Evolutionary conservation across 2,797 vertebrate genomes (phyloP).

Genomic region (Phoxinus dragarum): DNA sequence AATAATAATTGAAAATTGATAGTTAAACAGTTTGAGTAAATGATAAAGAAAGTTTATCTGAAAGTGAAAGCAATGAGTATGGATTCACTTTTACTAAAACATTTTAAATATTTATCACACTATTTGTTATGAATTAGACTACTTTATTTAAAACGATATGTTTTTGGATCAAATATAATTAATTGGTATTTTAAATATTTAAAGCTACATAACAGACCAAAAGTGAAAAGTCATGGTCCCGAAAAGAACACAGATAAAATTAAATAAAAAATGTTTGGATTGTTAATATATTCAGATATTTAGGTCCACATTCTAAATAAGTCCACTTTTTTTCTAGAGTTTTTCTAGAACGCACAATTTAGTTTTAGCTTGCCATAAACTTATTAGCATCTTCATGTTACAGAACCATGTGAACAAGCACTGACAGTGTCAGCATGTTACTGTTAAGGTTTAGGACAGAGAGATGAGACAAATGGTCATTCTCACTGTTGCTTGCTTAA

Average conservation of each 20-base stretch:
- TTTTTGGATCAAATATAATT: not conserved
- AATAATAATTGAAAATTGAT: not conserved
- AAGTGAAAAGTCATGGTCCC: not conserved
- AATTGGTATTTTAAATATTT: not conserved
- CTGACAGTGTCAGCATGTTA: not conserved
- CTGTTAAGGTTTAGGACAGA: not conserved
- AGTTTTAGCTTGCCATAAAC: not conserved
- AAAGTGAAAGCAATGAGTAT: not conserved
- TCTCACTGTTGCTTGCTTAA: slow-evolving; percentile 29
- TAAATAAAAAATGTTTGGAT: not conserved
- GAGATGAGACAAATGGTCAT: not conserved
- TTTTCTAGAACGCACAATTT: not conserved
- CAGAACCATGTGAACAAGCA: not conserved
- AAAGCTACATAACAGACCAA: not conserved
- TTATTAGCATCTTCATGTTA: no score
- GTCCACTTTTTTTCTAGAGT: not conserved
- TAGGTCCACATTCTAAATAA: not conserved
- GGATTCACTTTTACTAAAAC: not conserved
- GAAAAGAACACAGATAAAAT: not conserved
- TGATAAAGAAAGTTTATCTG: not conserved
- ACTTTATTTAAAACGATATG: not conserved
- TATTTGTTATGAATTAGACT: not conserved
- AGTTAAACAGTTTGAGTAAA: not conserved
- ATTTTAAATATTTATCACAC: not conserved
- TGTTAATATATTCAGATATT: not conserved